Evolutionary conservation across 2,888 invertebrate genomes (phyloP).

Genomic region (Orchesellides sinensis): DNA sequence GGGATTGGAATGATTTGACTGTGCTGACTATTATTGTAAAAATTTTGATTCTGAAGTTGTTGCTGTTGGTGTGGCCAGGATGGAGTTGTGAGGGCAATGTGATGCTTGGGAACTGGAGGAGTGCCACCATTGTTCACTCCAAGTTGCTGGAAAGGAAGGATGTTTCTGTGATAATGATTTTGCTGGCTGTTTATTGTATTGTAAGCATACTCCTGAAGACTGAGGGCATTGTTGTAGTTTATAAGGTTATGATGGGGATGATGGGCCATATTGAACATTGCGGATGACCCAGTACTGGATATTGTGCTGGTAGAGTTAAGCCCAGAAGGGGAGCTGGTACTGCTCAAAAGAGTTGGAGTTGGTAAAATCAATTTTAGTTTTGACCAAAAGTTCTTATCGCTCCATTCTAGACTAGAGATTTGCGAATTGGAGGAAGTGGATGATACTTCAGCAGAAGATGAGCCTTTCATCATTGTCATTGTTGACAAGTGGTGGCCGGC

Average conservation of each 20-base stretch:
- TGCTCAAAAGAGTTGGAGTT: conserved; percentile 35
- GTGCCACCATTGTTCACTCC: conserved; percentile 10
- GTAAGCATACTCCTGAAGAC: conserved; percentile 57
- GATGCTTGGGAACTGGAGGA: conserved; percentile 64
- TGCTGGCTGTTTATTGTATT: conserved; percentile 46
- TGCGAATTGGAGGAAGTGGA: conserved; percentile 20
- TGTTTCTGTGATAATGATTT: conserved; percentile 63
- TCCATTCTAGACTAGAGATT: conserved; percentile 65
- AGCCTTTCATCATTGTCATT: conserved; percentile 2
- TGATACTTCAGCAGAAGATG: not conserved
- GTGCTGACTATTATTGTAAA: conserved; percentile 46
- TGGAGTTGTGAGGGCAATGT: conserved; percentile 48
- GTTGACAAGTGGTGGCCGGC: conserved; percentile 21
- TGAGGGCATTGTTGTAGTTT: conserved; percentile 45
- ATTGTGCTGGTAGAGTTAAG: conserved; percentile 57
- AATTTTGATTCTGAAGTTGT: conserved; percentile 30
- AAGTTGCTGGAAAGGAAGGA: conserved; percentile 60
- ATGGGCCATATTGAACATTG: conserved; percentile 41
- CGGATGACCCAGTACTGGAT: conserved; percentile 45
- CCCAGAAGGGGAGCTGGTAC: conserved; percentile 35
- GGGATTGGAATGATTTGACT: conserved; percentile 54
- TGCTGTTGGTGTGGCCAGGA: conserved; percentile 44
- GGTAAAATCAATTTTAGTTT: conserved; percentile 68
- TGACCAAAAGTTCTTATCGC: conserved; percentile 70
- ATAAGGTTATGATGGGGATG: conserved; percentile 40